These are phyloP conservation scores for Tenodera sinensis DNA, from an alignment of 2,888 invertebrate genomes.

Conservation along the genomic window DNA sequence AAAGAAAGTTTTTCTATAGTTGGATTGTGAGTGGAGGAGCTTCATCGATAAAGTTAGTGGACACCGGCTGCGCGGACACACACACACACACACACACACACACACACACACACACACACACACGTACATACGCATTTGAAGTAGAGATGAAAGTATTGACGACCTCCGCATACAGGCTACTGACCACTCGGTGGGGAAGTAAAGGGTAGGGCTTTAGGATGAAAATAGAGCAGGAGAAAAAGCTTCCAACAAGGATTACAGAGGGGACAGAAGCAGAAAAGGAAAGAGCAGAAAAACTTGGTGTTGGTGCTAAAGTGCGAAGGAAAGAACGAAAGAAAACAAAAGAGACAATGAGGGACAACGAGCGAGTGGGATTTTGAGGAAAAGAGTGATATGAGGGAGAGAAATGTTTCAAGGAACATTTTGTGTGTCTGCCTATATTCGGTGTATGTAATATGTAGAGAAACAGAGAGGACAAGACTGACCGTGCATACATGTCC, in stretches of 20 bases:
- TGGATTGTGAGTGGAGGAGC: constrained; percentile 26
- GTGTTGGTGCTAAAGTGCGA: constrained; percentile 20
- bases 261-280: neutral
- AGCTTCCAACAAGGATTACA: constrained; percentile 18
- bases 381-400: constrained; percentile 30
- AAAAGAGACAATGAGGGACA: neutral
- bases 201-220: constrained; percentile 34
- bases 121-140: neutral
- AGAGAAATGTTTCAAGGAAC: constrained; percentile 22
- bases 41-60: constrained; percentile 28
- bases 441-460: neutral
- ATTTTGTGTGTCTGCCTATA: constrained; percentile 7
- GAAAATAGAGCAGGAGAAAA: constrained; percentile 29
- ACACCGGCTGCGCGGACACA: constrained; percentile 20
- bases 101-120: neutral
- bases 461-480: neutral
- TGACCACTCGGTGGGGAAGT: constrained; percentile 26
- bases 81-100: neutral
- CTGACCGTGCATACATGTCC: neutral
- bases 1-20: constrained; percentile 27
- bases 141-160: constrained; percentile 21
- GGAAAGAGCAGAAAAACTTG: constrained; percentile 19
- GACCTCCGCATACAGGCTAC: constrained; percentile 19
- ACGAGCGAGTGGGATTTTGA: constrained; percentile 39
- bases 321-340: neutral